phyloP scores from a whole-genome alignment of 2,888 invertebrate genomes.

The Cephus nigrinus region DNA sequence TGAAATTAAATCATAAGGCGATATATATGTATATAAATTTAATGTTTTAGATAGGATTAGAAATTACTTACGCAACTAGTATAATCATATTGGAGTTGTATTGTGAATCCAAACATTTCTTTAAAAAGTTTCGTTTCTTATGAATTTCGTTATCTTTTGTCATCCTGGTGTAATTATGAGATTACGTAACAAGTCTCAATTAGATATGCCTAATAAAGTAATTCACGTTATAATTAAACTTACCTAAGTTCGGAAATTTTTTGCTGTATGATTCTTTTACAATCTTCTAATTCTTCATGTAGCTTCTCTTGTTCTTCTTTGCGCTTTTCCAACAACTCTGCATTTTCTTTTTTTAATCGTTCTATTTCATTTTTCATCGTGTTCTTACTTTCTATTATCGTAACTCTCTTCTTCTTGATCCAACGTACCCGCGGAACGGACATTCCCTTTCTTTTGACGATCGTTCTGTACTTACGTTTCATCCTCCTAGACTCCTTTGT shows the following conservation, averaged over 20 bases:
- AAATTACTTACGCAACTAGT: constrained; percentile 21
- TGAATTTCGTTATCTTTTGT: background rate
- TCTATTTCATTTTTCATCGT: background rate
- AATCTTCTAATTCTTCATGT: background rate
- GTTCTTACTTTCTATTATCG: background rate
- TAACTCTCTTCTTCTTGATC: background rate
- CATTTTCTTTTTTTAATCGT: background rate
- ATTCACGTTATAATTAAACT: background rate
- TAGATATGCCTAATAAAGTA: background rate
- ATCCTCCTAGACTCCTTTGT: background rate
- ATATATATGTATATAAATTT: background rate
- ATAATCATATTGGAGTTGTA: constrained; percentile 10
- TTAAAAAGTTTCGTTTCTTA: constrained; percentile 15
- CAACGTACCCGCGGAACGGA: background rate
- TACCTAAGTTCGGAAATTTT: background rate
- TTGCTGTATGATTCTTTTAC: background rate
- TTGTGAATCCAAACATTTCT: constrained; percentile 16
- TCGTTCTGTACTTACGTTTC: background rate
- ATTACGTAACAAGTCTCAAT: background rate
- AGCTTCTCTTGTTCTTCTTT: background rate
- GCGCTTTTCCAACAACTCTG: background rate
- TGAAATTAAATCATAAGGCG: background rate
- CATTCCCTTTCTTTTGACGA: background rate
- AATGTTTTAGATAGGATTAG: background rate
- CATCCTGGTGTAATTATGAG: background rate